Conservation (phyloP, 37 sponge, comb jelly and placozoan genomes). For the Bolinopsis microptera region DNA sequence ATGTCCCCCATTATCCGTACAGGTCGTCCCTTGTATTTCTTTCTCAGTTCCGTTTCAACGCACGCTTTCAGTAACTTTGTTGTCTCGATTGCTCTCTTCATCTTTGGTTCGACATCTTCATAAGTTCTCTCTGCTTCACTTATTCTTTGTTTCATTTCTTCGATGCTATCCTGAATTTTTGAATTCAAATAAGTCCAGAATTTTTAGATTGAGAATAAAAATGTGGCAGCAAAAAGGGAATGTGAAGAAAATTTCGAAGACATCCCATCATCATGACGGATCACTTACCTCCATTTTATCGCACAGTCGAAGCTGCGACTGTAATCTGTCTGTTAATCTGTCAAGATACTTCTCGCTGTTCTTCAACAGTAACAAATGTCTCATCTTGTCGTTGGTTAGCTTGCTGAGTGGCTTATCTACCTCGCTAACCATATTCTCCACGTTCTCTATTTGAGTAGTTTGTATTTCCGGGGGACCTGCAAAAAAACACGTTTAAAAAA, state of each 20-base stretch:
- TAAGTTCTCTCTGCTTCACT: conserved; percentile 50
- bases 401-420: conserved; percentile 6
- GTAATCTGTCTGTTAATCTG: conserved; percentile 28
- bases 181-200: too few species aligned
- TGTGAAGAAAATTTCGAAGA: too few species aligned
- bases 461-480: conserved; percentile 55
- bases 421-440: not conserved
- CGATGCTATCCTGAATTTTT: conserved; percentile 52
- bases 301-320: conserved; percentile 35
- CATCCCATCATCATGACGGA: not conserved
- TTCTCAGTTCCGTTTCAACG: conserved; percentile 50
- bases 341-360: conserved; percentile 61
- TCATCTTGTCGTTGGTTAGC: conserved; percentile 42
- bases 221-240: too few species aligned
- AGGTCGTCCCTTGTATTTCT: conserved; percentile 27
- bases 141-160: conserved; percentile 24
- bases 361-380: conserved; percentile 41
- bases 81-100: conserved; percentile 15
- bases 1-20: conserved; percentile 58
- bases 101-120: conserved; percentile 39
- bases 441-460: conserved; percentile 8
- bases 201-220: too few species aligned
- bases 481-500: not conserved
- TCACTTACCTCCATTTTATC: conserved; percentile 50
- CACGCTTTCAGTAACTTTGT: conserved; percentile 21